Evolutionary conservation across 2,888 invertebrate genomes (phyloP).

Genomic region (Alcis repandata): DNA sequence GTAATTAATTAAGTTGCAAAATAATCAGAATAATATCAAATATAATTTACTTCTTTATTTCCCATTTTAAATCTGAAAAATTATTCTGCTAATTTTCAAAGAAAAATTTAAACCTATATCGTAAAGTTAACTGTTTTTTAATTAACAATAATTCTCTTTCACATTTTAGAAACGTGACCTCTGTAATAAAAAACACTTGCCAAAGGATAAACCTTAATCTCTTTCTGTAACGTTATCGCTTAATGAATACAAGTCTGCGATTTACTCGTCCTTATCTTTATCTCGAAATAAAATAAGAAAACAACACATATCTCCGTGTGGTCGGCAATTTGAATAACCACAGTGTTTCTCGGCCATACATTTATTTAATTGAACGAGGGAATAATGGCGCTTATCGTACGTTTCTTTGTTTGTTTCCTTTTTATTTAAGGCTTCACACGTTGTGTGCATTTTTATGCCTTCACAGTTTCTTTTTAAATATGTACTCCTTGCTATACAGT

Average conservation of each 20-base stretch:
- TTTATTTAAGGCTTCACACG: neutral
- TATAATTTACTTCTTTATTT: too few relatives aligned
- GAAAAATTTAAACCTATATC: too few relatives aligned
- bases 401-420: neutral
- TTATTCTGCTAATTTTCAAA: too few relatives aligned
- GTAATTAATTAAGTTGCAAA: too few relatives aligned
- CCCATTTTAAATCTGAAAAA: too few relatives aligned
- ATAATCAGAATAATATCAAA: too few relatives aligned
- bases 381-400: conserved; percentile 4
- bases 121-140: too few relatives aligned
- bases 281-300: conserved; percentile 6
- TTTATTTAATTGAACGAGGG: conserved; percentile 21
- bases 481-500: too few relatives aligned
- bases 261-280: neutral
- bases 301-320: conserved; percentile 13
- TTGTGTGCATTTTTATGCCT: neutral
- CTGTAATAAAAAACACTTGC: too few relatives aligned
- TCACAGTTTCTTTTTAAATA: neutral
- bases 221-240: neutral
- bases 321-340: conserved; percentile 26
- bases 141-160: too few relatives aligned
- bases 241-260: neutral
- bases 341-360: conserved; percentile 2
- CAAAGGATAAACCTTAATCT: too few relatives aligned
- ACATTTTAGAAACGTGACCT: too few relatives aligned